phyloP scores from a whole-genome alignment of 2,113 vertebrate genomes.

The Condylura cristata region DNA sequence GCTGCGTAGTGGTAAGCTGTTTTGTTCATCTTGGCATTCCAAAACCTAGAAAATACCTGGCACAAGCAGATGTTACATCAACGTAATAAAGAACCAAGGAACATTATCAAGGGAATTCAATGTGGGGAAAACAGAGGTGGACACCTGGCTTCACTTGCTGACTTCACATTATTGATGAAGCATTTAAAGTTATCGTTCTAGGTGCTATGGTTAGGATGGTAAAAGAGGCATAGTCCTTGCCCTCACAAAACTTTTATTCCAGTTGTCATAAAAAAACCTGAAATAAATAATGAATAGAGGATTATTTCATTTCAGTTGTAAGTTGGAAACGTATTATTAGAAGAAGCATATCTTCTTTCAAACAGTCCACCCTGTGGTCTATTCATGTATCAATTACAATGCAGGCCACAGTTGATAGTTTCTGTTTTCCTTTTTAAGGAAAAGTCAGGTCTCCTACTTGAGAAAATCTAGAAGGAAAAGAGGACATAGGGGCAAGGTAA shows the following conservation, averaged over 20 bases:
- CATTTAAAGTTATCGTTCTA: not conserved
- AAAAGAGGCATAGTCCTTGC: not conserved
- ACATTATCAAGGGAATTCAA: not conserved
- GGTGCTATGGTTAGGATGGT: not conserved
- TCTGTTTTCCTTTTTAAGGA: not conserved
- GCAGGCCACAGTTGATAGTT: not conserved
- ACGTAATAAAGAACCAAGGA: not conserved
- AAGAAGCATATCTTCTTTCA: not conserved
- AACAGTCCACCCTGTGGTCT: not conserved
- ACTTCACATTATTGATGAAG: not conserved
- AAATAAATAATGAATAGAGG: not conserved
- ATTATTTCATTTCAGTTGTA: not conserved
- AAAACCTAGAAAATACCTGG: not conserved
- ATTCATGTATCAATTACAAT: not conserved
- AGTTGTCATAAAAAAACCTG: not conserved
- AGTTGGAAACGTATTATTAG: not conserved
- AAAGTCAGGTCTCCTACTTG: not conserved
- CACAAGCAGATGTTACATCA: not conserved
- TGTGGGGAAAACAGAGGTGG: not conserved
- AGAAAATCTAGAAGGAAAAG: not conserved
- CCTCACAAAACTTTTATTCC: not conserved
- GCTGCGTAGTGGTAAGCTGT: not conserved
- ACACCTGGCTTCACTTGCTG: not conserved
- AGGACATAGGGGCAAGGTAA: not conserved
- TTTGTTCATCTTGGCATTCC: not conserved